Evolutionary conservation across 2,797 vertebrate species (phyloP), one percentile per base, ranked within the genome.

Genomic region (Clarias platycephalus): DNA sequence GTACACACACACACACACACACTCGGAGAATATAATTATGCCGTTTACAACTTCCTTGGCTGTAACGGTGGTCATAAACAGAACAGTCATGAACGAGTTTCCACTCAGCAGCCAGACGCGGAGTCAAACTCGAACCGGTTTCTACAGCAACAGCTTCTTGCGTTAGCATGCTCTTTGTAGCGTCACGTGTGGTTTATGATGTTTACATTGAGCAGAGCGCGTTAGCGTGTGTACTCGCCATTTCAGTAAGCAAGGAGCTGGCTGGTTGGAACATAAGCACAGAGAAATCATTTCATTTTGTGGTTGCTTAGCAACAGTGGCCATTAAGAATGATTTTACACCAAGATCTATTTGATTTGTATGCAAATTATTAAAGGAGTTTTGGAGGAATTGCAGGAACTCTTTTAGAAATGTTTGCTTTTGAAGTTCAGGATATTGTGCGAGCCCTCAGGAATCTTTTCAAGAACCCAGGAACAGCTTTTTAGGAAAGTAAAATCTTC

Each of bases 41-140:
- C 22, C 31, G 37, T 78, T 37, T 78, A 62, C 22, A 78, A 62
- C 57, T 62, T 62, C 76, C 76, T 62, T 5, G 60, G 57, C 55
- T 0, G 2, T 60, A 34, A 60, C 34, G 12, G 37, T 20, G 0
- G 31, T 60, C 28, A 60, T 60, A n/a, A 76, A 74, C n/a, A 18
- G 40, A 44, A 44, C 40, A 2, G 8, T 44, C 40, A 44, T 44
- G 40, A 9, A 44, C 0, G n/a, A 74, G 24, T 37, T 8, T 34
- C 75, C 75, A 58, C 55, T 34, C 34, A 60, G 9, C 31, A 34
- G 74, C 28, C 74, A 22, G 55, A 20, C 53, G 15, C 2, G 10
- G 74, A 77, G 8, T 34, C 28, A 15, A 60, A 34, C 1, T 5
- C 18, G 1, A 13, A 16, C 22, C 26, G 12, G 53, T 78, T 62